Conservation (phyloP, 2,888 invertebrate genomes). For the Stictocephala bisonia region DNA sequence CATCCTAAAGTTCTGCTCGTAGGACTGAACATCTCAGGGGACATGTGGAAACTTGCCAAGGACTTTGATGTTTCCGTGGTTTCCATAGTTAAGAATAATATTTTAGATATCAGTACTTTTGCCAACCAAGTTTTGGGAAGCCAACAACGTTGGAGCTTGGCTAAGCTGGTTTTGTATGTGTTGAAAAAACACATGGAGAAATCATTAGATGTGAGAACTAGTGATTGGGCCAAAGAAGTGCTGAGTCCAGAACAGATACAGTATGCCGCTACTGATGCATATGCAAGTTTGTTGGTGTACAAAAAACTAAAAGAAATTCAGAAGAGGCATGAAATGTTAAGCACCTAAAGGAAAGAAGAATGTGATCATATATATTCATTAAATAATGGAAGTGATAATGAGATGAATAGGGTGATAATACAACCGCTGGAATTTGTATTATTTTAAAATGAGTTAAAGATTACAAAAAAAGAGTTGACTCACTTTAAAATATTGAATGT, state of each 20-base stretch:
- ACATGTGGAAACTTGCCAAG: constrained; percentile 71
- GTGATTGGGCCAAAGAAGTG: constrained; percentile 47
- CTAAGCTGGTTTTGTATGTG: constrained; percentile 68
- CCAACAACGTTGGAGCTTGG: constrained; percentile 71
- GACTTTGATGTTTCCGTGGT: constrained; percentile 71
- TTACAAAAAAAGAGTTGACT: too few relatives aligned
- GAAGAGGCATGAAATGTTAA: too few relatives aligned
- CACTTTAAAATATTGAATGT: too few relatives aligned
- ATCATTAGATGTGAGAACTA: constrained; percentile 44
- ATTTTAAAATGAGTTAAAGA: too few relatives aligned
- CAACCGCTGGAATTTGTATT: too few relatives aligned
- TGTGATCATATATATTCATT: too few relatives aligned
- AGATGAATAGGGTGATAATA: too few relatives aligned
- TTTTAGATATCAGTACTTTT: constrained; percentile 70
- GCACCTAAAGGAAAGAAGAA: too few relatives aligned
- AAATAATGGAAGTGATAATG: too few relatives aligned
- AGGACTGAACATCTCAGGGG: constrained; percentile 75
- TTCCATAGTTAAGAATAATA: constrained; percentile 69
- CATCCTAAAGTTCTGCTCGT: constrained; percentile 71
- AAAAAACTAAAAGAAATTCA: background rate
- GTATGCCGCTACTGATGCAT: constrained; percentile 47
- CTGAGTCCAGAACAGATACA: constrained; percentile 45
- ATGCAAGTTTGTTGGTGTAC: background rate
- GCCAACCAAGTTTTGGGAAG: constrained; percentile 69
- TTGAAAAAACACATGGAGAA: constrained; percentile 62